phyloP scores from a whole-genome alignment of 2,888 invertebrate species.

The Drosophila kuntzei region DNA sequence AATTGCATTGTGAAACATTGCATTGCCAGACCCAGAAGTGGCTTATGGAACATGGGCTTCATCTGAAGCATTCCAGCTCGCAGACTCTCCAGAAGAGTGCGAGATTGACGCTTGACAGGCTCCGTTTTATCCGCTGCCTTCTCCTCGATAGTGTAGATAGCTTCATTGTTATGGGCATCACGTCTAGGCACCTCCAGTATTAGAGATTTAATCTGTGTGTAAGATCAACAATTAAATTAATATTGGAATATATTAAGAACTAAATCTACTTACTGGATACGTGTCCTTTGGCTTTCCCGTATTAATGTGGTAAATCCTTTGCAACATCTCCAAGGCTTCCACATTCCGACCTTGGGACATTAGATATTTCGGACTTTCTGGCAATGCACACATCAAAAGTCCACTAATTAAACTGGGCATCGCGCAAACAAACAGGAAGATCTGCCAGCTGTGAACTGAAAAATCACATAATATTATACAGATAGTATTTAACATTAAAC shows the following conservation, averaged over 20 bases:
- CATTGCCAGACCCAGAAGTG: slow-evolving; percentile 88
- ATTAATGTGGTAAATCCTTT: slow-evolving; percentile 89
- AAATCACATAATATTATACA: not conserved
- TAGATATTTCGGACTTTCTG: slow-evolving; percentile 83
- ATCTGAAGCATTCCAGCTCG: slow-evolving; percentile 88
- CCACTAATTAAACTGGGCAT: slow-evolving; percentile 90
- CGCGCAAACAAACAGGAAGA: slow-evolving; percentile 87
- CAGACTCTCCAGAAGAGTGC: slow-evolving; percentile 80
- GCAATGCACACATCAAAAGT: slow-evolving; percentile 86
- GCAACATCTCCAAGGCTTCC: slow-evolving; percentile 81
- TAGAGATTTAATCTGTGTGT: slow-evolving; percentile 73
- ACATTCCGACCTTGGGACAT: slow-evolving; percentile 82
- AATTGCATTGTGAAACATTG: slow-evolving; percentile 89
- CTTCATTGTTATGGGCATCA: slow-evolving; percentile 54
- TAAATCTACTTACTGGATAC: slow-evolving; percentile 87
- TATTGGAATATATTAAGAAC: not conserved
- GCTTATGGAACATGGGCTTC: slow-evolving; percentile 88
- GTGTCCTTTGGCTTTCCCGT: slow-evolving; percentile 87
- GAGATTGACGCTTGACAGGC: slow-evolving; percentile 26
- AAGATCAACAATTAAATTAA: not conserved
- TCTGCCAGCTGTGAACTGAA: slow-evolving; percentile 81
- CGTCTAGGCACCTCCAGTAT: slow-evolving; percentile 80
- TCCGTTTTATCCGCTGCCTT: slow-evolving; percentile 30
- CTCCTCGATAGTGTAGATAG: slow-evolving; percentile 71
- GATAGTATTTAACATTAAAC: too few species aligned